Conservation (phyloP, 2,113 vertebrate genomes). For the Pollimyrus isidori region DNA sequence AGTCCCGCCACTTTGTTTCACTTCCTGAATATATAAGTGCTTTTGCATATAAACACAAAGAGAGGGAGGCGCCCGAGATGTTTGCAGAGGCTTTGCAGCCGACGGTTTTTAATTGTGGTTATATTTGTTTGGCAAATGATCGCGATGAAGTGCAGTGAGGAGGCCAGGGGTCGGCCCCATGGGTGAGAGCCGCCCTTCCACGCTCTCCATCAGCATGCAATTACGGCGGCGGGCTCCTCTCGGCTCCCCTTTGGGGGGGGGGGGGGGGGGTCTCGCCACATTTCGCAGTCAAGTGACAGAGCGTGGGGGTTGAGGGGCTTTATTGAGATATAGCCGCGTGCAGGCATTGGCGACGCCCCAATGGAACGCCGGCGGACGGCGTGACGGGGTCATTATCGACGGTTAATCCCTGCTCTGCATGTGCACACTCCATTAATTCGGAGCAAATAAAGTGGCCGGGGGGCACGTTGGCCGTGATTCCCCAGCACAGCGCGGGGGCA, state of each 20-base stretch:
- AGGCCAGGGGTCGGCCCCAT: not conserved
- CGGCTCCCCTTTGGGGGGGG: not conserved
- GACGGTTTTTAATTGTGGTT: not conserved
- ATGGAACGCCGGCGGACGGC: not conserved
- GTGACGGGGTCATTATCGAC: constrained; percentile 20
- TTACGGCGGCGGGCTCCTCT: not conserved
- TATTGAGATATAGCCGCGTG: not conserved
- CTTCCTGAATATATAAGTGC: not conserved
- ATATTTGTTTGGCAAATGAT: not conserved
- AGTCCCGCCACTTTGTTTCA: not conserved
- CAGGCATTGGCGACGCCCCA: not conserved
- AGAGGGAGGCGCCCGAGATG: not conserved
- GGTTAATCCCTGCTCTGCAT: constrained; percentile 25
- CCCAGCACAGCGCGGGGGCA: constrained; percentile 15
- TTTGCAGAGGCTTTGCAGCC: not conserved
- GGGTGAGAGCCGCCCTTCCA: not conserved
- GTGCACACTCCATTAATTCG: constrained; percentile 25
- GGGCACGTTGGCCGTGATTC: not conserved
- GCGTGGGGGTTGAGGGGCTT: not conserved
- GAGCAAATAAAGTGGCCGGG: constrained; percentile 12
- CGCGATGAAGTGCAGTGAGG: not conserved
- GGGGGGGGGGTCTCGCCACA: not conserved
- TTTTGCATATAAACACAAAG: not conserved
- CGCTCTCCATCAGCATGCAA: not conserved
- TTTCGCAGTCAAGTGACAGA: not conserved